Base-by-base conservation (phyloP, 2,888 invertebrate species). In the Clistopyga incitator region DNA sequence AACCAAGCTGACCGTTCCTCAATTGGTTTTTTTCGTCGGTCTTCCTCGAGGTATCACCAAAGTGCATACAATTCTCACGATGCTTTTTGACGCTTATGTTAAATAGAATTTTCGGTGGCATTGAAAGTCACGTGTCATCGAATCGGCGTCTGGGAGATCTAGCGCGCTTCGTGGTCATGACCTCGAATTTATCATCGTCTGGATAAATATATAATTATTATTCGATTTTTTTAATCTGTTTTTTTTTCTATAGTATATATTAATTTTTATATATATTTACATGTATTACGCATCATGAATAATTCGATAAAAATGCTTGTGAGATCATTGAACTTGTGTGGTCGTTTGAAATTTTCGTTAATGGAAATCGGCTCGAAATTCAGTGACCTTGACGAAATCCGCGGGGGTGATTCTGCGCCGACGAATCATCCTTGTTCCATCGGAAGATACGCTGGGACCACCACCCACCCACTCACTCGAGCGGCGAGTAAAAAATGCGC, bases 61-160 rank as follows among this genome's bases (percentile, higher is more conserved):
- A 61, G 61, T 78, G 59, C 70, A 50, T 61, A 38, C 18, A 38
- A 18, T 10, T 38, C 10, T 64, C 20, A 18, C 61, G 10, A 34
- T 13, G 61, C 18, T n/a, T 29, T 59, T 59, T 20, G 61, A 11
- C 59, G 29, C 6, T 34, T 18, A 42, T 38, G 61, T 34, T 64
- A 34, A 34, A 64, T 38, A 38, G 34, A 64, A 38, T 18, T 64
- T 38, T 34, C n/a, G 18, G 34, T 64, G 61, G 61, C 34, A 38
- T 64, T 34, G 34, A 64, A 64, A 64, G 38, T 38, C 38, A 18
- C 38, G 18, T 11, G 18, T n/a, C 61, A 61, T 38, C 34, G 38
- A 64, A 64, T 18, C 10, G 10, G n/a, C 18, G 18, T 25, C 52
- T 52, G 50, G 50, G 2, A 23, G 52, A n/a, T 61, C 15, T 13